phyloP scores from a whole-genome alignment of 1,140 invertebrate species.

The Sarcophaga peregrina region DNA sequence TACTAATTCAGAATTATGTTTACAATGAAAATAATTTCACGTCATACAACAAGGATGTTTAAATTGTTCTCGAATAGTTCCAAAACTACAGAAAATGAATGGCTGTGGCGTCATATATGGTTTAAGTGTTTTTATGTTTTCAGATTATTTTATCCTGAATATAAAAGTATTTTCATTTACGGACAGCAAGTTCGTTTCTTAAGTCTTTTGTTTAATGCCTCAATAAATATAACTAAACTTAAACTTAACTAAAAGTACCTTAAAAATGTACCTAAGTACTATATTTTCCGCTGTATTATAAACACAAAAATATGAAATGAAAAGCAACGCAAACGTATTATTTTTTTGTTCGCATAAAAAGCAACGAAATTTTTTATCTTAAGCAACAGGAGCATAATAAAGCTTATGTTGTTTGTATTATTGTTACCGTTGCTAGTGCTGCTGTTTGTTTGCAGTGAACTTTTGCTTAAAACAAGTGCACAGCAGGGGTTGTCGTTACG shows the following conservation, averaged over 20 bases:
- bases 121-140: no score
- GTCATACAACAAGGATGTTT: no score
- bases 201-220: no score
- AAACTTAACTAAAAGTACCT: neutral
- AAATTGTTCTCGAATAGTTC: no score
- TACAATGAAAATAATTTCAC: no score
- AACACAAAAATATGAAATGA: neutral
- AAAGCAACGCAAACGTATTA: slow-evolving; percentile 6
- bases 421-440: slow-evolving; percentile 19
- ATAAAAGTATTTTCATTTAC: no score
- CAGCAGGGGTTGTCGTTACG: slow-evolving; percentile 36
- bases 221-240: neutral
- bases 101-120: no score
- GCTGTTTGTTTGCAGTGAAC: slow-evolving; percentile 33
- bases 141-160: no score
- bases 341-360: slow-evolving; percentile 8
- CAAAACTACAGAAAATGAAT: no score
- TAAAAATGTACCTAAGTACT: neutral
- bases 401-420: slow-evolving; percentile 9
- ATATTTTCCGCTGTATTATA: neutral
- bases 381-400: slow-evolving; percentile 36
- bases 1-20: no score
- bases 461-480: slow-evolving; percentile 44
- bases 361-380: slow-evolving; percentile 10
- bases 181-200: no score